Conservation (phyloP, 2,797 vertebrate genomes). For the Monodelphis domestica region DNA sequence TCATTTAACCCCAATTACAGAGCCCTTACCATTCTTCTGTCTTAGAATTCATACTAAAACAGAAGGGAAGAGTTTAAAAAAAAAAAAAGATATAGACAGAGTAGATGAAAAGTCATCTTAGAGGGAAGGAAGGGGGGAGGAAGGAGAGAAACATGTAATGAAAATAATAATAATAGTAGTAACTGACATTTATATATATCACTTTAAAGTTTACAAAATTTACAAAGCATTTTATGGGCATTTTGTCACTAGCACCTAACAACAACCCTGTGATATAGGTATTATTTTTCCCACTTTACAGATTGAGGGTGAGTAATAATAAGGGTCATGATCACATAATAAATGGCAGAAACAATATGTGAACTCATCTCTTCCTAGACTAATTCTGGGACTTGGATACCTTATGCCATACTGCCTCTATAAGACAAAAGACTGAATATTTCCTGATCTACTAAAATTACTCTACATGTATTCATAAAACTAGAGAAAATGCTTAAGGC, state of each 20-base stretch:
- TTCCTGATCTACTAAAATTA: not conserved
- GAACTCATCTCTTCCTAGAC: not conserved
- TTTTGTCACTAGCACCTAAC: not conserved
- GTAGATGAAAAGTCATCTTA: not conserved
- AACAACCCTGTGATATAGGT: not conserved
- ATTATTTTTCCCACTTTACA: not conserved
- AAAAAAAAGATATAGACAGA: not conserved
- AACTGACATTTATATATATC: not conserved
- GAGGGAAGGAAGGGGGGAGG: not conserved
- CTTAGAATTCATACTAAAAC: too few species aligned
- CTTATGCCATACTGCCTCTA: not conserved
- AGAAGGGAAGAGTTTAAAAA: too few species aligned
- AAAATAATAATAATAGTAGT: not conserved
- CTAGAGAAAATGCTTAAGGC: not conserved
- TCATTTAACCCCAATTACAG: too few species aligned
- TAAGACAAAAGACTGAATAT: not conserved
- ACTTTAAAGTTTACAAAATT: not conserved
- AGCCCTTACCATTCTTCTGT: too few species aligned
- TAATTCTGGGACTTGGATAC: not conserved
- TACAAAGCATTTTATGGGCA: not conserved
- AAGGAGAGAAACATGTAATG: not conserved
- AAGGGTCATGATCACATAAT: not conserved
- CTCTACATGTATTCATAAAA: not conserved
- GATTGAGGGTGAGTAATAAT: not conserved
- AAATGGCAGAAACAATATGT: not conserved